phyloP scores from a whole-genome alignment of 2,888 invertebrate species.

The Hyalella azteca region DNA sequence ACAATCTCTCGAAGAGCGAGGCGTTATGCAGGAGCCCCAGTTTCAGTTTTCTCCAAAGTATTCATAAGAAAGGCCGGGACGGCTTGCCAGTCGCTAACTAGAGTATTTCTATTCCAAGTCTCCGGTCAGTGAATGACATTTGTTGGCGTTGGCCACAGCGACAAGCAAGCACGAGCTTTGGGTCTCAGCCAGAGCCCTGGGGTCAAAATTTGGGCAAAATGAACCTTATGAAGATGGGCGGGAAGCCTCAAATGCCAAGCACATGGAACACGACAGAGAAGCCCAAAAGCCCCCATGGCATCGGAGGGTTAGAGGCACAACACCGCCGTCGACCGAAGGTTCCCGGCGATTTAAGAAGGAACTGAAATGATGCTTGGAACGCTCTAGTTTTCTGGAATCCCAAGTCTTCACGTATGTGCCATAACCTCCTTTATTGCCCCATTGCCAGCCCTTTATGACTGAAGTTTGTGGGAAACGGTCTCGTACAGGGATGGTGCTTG shows the following conservation, averaged over 20 bases:
- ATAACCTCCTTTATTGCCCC: constrained; percentile 59
- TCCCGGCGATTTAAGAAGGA: constrained; percentile 58
- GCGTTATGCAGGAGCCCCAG: constrained; percentile 31
- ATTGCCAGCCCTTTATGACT: constrained; percentile 59
- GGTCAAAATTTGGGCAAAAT: constrained; percentile 47
- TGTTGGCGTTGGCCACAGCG: constrained; percentile 56
- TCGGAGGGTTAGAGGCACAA: constrained; percentile 39
- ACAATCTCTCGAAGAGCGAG: constrained; percentile 41
- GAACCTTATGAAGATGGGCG: constrained; percentile 32
- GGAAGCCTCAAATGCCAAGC: neutral
- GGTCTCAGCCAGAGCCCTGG: constrained; percentile 49
- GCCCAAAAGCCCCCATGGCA: constrained; percentile 41
- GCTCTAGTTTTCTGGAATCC: constrained; percentile 59
- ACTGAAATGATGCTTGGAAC: constrained; percentile 58
- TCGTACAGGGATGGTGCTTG: constrained; percentile 57
- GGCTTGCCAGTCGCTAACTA: constrained; percentile 55
- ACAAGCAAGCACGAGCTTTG: constrained; percentile 37
- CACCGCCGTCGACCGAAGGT: constrained; percentile 55
- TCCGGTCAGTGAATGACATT: constrained; percentile 58
- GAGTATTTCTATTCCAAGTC: constrained; percentile 57
- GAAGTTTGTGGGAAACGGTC: constrained; percentile 58
- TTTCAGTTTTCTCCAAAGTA: constrained; percentile 48
- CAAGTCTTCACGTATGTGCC: constrained; percentile 59
- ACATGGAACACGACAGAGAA: constrained; percentile 39
- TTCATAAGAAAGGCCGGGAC: constrained; percentile 56